Percentiles rank a stretch among this genome's conserved stretches.
Evolutionary conservation across 2,797 vertebrate species (phyloP).

Genomic region (Hydrocynus forskahlii): DNA sequence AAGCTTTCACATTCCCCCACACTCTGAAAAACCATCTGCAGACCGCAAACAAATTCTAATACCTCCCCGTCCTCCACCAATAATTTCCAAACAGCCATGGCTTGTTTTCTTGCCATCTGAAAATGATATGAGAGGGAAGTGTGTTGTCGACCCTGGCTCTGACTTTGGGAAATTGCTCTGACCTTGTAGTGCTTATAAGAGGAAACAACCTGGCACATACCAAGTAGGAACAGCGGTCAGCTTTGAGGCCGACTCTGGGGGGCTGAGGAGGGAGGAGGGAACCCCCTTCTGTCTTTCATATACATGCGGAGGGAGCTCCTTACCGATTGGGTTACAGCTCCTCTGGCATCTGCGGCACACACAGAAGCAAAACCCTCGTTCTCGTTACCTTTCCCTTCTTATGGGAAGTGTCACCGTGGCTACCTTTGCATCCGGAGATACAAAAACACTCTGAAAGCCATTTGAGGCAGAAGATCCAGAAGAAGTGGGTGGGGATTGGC

Average conservation of each 20-base stretch:
- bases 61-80: constrained; percentile 25
- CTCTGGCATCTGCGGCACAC: constrained; percentile 58
- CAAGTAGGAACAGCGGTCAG: constrained; percentile 62
- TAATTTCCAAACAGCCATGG: constrained; percentile 45
- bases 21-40: constrained; percentile 32
- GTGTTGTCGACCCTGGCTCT: constrained; percentile 70
- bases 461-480: constrained; percentile 60
- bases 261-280: not conserved
- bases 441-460: constrained; percentile 60
- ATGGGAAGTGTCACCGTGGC: not conserved
- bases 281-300: constrained; percentile 67
- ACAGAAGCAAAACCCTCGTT: constrained; percentile 37
- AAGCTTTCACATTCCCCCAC: constrained; percentile 4
- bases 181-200: constrained; percentile 74
- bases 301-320: constrained; percentile 60
- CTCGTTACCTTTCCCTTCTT: not conserved
- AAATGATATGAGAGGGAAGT: constrained; percentile 76
- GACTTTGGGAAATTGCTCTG: constrained; percentile 81
- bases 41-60: constrained; percentile 34
- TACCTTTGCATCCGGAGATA: not conserved
- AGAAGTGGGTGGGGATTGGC: constrained; percentile 48
- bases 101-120: constrained; percentile 71
- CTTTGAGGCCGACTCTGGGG: constrained; percentile 65
- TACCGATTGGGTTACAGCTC: constrained; percentile 73
- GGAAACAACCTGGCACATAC: constrained; percentile 74